These are phyloP conservation scores for Nephrotoma flavescens DNA, from an alignment of 2,888 invertebrate genomes.

Conservation along the genomic window DNA sequence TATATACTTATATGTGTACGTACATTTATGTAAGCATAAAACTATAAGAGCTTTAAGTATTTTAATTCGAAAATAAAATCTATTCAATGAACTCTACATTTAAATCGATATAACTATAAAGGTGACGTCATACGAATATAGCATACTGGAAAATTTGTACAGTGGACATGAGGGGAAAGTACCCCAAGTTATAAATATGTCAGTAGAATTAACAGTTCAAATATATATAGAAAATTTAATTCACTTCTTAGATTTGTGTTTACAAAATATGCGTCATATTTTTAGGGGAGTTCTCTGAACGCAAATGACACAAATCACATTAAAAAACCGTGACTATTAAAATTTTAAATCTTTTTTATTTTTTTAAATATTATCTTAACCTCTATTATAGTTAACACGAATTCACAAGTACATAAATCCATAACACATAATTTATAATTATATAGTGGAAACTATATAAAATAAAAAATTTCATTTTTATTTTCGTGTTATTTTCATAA, in stretches of 20 bases:
- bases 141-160: background rate
- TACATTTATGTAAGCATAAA: background rate
- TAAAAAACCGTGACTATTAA: background rate
- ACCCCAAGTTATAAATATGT: no score
- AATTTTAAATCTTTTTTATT: background rate
- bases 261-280: background rate
- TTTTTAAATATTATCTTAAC: background rate
- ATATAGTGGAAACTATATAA: background rate
- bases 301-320: background rate
- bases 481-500: background rate
- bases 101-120: background rate
- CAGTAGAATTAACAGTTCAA: no score
- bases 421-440: background rate
- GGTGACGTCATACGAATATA: background rate
- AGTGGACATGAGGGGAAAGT: no score
- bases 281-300: background rate
- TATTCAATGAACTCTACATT: background rate
- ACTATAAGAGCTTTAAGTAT: background rate
- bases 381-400: background rate
- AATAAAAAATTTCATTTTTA: background rate
- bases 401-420: background rate
- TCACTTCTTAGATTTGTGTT: no score
- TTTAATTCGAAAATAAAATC: background rate
- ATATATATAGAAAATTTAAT: no score
- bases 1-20: background rate